Conservation (phyloP, 2,113 vertebrate genomes). For the Sinocyclocheilus rhinocerous region DNA sequence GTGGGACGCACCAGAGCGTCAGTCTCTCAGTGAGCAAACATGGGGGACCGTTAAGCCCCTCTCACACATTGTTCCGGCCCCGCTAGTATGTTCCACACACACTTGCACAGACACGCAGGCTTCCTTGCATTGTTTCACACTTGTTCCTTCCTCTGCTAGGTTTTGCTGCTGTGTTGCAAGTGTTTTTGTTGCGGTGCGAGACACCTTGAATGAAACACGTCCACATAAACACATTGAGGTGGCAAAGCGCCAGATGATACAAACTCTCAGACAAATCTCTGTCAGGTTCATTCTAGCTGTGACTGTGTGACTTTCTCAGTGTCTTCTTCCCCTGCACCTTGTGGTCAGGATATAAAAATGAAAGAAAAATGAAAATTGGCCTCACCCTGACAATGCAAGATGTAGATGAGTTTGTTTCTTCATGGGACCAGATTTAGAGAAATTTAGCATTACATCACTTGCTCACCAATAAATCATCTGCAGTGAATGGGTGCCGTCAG, state of each 20-base stretch:
- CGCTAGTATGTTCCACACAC: not conserved
- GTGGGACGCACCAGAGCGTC: not conserved
- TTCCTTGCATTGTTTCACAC: slow-evolving; percentile 10
- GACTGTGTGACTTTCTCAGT: not conserved
- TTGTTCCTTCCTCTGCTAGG: not conserved
- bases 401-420: too few relatives aligned
- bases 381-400: too few relatives aligned
- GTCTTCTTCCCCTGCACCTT: not conserved
- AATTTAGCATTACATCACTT: not conserved
- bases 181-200: not conserved
- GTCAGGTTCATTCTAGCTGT: not conserved
- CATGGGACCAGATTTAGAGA: not conserved
- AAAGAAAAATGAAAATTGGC: not conserved
- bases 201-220: not conserved
- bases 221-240: not conserved
- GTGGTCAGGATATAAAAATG: not conserved
- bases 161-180: not conserved
- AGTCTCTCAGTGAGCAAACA: not conserved
- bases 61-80: slow-evolving; percentile 30
- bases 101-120: slow-evolving; percentile 8
- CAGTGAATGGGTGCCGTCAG: not conserved
- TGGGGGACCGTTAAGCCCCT: not conserved
- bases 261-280: not conserved
- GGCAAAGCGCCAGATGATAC: not conserved
- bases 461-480: not conserved